Base-by-base conservation (phyloP, 1,140 invertebrate genomes). In the Lutraria rhynchaena region DNA sequence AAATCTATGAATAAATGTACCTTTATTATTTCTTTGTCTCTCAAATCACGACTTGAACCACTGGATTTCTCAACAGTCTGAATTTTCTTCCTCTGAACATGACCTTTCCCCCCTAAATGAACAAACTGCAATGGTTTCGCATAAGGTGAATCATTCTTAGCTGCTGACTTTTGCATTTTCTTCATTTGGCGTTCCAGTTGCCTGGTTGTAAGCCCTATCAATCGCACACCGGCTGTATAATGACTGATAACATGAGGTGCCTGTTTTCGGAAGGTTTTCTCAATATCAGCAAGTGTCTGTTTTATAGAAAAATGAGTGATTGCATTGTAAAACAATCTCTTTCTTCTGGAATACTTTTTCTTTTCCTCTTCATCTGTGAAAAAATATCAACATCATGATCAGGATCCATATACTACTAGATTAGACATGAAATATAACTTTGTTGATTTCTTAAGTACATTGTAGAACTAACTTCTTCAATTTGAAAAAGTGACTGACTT, bases 41-140 rank as follows among this genome's bases (percentile, higher is more conserved):
- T 22, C 19, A 67, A 29, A 49, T 67, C 44, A 3, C 24, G 41
- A 11, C 24, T 4, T 5, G 63, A 67, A 22, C 24, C 41, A 24
- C 33, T 17, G n/a, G 19, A 24, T 13, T 63, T 35, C 33, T 75
- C 22, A n/a, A 33, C 9, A 13, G 46, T 44, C 27, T 58, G n/a
- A 13, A 29, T 58, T 49, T 80, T 80, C 24, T 69, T 70, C 53
- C 63, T 65, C 11, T 67, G 75, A 11, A 57, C 49, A 3, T 11
- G n/a, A 3, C 37, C 53, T 3, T 74, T 60, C 13, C 37, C 46
- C 3, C 51, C 37, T n/a, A 61, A 17, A n/a, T 71, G 55, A 17
- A 85, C 86, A 83, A 88, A 86, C 15, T 69, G 82, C n/a, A 88
- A 61, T 5, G 87, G 87, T 73, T 87, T 87, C 1, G 87, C 86